Conservation (phyloP, 1,140 invertebrate genomes). For the Lutraria rhynchaena region DNA sequence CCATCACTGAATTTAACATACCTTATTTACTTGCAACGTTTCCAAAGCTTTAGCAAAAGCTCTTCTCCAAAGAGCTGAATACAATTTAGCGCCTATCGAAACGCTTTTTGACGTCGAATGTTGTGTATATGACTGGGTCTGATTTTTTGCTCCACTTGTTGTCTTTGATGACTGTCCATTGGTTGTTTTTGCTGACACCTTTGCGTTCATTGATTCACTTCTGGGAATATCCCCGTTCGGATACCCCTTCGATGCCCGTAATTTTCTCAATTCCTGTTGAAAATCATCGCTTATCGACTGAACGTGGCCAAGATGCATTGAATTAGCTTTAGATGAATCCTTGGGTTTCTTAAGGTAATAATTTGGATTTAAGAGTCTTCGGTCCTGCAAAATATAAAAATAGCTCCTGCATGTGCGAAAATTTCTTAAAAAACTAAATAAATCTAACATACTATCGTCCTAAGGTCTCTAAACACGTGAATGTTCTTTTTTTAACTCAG, state of each 20-base stretch:
- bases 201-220: no score
- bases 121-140: background rate
- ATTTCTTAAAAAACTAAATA: no score
- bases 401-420: no score
- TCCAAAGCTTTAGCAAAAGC: conserved; percentile 41
- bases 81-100: conserved; percentile 10
- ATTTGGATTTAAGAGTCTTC: conserved; percentile 9
- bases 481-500: no score
- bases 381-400: background rate
- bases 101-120: background rate
- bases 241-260: background rate
- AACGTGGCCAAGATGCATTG: background rate
- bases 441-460: no score
- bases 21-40: conserved; percentile 34
- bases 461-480: no score
- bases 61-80: conserved; percentile 21
- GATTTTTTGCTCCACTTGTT: background rate
- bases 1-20: background rate
- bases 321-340: background rate
- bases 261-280: background rate
- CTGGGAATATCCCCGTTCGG: no score
- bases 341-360: conserved; percentile 12
- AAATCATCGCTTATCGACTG: background rate
- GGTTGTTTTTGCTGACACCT: no score
- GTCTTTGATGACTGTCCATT: background rate